Percentiles rank a stretch among this genome's conserved stretches.
Conservation (phyloP, 2,888 invertebrate species). For the Lissonota sp. region DNA sequence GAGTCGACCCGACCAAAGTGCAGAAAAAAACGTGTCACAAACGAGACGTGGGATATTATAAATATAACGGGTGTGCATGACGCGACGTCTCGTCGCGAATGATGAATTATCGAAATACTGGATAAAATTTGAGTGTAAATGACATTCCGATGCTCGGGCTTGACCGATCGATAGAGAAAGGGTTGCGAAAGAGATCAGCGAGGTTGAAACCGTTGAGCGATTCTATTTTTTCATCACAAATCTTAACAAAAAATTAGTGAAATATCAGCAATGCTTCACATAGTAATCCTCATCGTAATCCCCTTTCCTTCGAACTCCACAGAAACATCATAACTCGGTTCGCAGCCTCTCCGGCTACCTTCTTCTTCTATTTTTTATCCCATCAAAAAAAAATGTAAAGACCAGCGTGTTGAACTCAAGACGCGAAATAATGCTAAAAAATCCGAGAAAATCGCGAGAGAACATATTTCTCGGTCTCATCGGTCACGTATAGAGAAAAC, state of each 20-base stretch:
- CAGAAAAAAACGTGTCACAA: constrained; percentile 31
- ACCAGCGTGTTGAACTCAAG: not conserved
- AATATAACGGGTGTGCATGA: constrained; percentile 47
- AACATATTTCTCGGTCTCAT: constrained; percentile 22
- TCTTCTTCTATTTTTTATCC: not conserved
- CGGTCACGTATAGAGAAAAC: constrained; percentile 49
- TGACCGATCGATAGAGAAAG: constrained; percentile 11
- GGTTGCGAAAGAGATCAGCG: not conserved
- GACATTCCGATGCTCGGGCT: constrained; percentile 50
- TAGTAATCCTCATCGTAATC: no score
- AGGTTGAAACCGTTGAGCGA: not conserved
- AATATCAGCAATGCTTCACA: no score
- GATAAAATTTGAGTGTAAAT: constrained; percentile 68
- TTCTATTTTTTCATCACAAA: no score
- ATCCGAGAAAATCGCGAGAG: constrained; percentile 26
- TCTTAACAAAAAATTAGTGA: no score
- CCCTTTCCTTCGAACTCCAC: no score
- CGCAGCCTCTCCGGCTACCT: no score
- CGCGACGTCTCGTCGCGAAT: constrained; percentile 30
- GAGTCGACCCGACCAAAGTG: constrained; percentile 16
- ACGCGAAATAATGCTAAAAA: constrained; percentile 24
- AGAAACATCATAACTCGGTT: no score
- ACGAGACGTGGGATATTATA: constrained; percentile 18
- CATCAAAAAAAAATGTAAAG: not conserved
- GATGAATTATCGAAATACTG: constrained; percentile 70